These are phyloP conservation scores for Cheiracanthium punctorium DNA, from an alignment of 2,888 invertebrate genomes.

Conservation along the genomic window DNA sequence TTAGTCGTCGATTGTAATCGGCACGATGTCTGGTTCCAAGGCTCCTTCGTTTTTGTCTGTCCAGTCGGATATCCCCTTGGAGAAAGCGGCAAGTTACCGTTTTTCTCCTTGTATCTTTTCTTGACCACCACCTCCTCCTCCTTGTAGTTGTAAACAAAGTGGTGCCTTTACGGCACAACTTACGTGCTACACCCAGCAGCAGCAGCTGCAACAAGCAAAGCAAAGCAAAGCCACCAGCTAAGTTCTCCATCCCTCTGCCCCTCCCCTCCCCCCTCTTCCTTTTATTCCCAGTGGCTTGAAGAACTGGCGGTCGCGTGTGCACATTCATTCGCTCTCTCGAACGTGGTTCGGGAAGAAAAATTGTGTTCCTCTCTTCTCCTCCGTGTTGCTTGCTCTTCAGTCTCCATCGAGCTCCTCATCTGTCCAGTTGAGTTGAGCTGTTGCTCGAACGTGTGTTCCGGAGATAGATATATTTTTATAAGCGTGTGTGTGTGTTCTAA, in stretches of 20 bases:
- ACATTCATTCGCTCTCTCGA: conserved; percentile 38
- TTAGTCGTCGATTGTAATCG: no score
- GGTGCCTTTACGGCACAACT: not conserved
- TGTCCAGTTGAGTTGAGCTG: not conserved
- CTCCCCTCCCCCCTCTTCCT: not conserved
- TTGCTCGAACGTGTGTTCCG: no score
- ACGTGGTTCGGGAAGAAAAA: conserved; percentile 25
- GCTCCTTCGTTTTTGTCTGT: no score
- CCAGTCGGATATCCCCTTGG: no score
- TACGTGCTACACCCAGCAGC: conserved; percentile 16
- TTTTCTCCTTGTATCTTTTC: no score
- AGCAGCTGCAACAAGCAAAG: conserved; percentile 44
- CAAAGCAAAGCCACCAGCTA: conserved; percentile 25
- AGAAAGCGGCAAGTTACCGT: no score
- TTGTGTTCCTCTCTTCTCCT: not conserved
- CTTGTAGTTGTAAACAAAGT: conserved; percentile 5
- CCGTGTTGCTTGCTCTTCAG: no score
- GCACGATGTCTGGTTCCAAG: no score
- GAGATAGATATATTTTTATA: no score
- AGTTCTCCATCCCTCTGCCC: no score
- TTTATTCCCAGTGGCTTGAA: conserved; percentile 33
- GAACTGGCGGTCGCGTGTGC: conserved; percentile 34
- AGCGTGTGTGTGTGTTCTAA: no score
- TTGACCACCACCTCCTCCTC: not conserved
- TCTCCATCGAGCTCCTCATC: not conserved